Percentiles rank a stretch among this genome's conserved stretches.
phyloP scores from a whole-genome alignment of 1,140 invertebrate genomes.

The Drosophila bocki region DNA sequence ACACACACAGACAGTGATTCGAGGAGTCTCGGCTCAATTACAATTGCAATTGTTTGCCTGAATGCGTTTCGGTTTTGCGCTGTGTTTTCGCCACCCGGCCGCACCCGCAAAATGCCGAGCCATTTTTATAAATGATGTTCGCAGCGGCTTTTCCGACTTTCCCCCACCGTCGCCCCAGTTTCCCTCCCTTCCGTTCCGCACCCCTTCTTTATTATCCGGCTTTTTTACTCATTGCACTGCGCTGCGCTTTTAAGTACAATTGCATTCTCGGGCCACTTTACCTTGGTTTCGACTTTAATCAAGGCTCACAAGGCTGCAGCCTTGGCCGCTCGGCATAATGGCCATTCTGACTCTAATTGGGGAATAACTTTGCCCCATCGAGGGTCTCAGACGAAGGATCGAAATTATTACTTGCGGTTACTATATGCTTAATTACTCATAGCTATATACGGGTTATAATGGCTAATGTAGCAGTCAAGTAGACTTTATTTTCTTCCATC shows the following conservation, averaged over 20 bases:
- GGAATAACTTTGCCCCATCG: constrained; percentile 19
- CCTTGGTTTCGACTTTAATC: constrained; percentile 67
- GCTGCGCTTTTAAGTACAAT: constrained; percentile 56
- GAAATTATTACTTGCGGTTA: neutral
- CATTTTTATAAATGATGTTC: constrained; percentile 79
- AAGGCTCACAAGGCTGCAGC: constrained; percentile 55
- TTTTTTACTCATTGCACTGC: constrained; percentile 51
- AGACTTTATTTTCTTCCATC: too few relatives aligned
- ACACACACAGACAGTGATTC: constrained; percentile 46
- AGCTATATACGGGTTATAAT: too few relatives aligned
- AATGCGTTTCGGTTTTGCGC: constrained; percentile 78
- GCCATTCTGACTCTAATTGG: constrained; percentile 30
- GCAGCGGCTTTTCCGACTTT: constrained; percentile 47
- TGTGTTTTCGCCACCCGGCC: constrained; percentile 47
- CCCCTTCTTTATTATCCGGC: constrained; percentile 42
- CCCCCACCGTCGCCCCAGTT: neutral
- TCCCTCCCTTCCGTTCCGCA: neutral
- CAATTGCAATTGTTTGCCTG: constrained; percentile 84
- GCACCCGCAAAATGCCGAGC: constrained; percentile 61
- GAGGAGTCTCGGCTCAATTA: constrained; percentile 79
- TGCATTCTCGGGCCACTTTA: constrained; percentile 59
- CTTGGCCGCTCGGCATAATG: constrained; percentile 27
- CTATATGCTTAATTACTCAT: neutral
- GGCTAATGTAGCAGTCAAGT: neutral
- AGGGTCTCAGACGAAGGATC: constrained; percentile 4